A percentile compares a stretch with the other conserved stretches of the same genome.
Conservation (phyloP, 1,140 invertebrate genomes). For the Teleogryllus occipitalis region DNA sequence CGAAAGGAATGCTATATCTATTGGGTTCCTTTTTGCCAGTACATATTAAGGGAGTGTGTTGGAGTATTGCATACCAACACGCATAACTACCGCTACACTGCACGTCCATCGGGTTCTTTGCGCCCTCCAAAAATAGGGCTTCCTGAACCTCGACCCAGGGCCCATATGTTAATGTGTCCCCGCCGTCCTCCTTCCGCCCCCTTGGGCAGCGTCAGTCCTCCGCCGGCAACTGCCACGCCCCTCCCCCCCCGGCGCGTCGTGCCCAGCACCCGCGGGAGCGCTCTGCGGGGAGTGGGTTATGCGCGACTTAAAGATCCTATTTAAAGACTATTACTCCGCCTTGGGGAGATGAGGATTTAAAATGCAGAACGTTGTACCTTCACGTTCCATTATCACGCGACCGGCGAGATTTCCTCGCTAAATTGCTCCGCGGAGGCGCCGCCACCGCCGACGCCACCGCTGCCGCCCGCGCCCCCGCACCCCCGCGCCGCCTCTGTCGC, state of each 20-base stretch:
- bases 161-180: not conserved
- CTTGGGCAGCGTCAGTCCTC: not conserved
- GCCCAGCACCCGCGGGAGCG: not conserved
- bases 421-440: not conserved
- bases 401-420: not conserved
- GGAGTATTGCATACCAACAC: no score
- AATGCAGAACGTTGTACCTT: constrained; percentile 4
- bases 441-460: no score
- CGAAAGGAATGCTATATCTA: no score
- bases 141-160: no score
- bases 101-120: no score
- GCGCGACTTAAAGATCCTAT: not conserved
- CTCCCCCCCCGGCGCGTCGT: not conserved
- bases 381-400: constrained; percentile 3
- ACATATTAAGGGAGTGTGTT: no score
- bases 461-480: no score
- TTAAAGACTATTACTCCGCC: constrained; percentile 1
- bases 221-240: not conserved
- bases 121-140: no score
- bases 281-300: not conserved
- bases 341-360: not conserved
- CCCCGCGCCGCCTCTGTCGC: not conserved
- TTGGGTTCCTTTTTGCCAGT: no score
- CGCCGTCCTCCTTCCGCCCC: not conserved
- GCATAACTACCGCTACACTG: no score